phyloP scores from a whole-genome alignment of 92 coral and sea anemone species.

The Bergia sp. region DNA sequence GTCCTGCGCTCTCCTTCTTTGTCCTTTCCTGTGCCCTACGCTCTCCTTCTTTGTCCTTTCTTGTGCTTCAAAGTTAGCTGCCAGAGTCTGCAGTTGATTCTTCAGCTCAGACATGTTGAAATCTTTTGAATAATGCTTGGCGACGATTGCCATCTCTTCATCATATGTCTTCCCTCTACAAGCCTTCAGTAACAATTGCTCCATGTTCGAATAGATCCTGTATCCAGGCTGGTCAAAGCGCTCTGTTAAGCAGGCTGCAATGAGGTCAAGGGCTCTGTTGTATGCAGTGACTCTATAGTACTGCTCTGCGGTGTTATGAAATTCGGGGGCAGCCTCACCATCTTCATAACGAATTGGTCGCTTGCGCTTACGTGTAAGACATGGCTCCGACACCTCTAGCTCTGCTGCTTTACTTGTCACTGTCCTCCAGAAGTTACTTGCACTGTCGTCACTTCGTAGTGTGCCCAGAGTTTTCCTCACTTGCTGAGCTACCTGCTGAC shows the following conservation, averaged over 20 bases:
- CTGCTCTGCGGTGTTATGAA: constrained; percentile 23
- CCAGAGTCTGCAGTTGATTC: too few relatives aligned
- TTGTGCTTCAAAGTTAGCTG: too few relatives aligned
- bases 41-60: too few relatives aligned
- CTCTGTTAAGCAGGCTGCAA: not conserved
- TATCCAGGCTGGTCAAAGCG: too few relatives aligned
- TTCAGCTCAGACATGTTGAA: too few relatives aligned
- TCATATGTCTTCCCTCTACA: too few relatives aligned
- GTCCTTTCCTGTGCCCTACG: too few relatives aligned
- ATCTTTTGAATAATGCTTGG: too few relatives aligned
- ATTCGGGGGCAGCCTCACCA: constrained; percentile 21
- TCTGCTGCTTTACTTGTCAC: not conserved
- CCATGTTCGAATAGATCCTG: too few relatives aligned
- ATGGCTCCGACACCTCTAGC: constrained; percentile 1
- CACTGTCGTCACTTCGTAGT: constrained; percentile 17
- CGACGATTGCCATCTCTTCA: too few relatives aligned
- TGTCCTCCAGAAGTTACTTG: constrained; percentile 15
- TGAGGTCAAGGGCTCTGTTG: constrained; percentile 23
- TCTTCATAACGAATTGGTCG: constrained; percentile 29
- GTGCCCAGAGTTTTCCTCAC: constrained; percentile 3
- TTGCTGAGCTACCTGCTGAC: constrained; percentile 25
- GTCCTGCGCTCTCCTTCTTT: too few relatives aligned
- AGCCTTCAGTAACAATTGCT: too few relatives aligned
- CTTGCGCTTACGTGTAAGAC: constrained; percentile 37
- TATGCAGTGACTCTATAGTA: constrained; percentile 35